A percentile compares a stretch with the other conserved stretches of the same genome.
Evolutionary conservation across 1,140 invertebrate genomes (phyloP).

Genomic region (Teleopsis dalmanni): DNA sequence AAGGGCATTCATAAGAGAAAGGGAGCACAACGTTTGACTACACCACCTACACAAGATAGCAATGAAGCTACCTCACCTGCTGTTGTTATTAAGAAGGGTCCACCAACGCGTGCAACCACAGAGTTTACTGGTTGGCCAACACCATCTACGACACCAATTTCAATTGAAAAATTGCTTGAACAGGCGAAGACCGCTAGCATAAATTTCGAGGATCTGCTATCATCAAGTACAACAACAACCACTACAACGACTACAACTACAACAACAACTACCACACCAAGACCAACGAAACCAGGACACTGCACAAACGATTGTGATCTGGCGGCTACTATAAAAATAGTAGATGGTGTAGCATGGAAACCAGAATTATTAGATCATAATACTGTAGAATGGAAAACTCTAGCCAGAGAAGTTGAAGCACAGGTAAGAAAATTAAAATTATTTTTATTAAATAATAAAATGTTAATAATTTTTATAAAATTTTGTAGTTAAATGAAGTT

Average conservation of each 20-base stretch:
- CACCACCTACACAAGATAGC: conserved; percentile 44
- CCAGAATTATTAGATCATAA: conserved; percentile 78
- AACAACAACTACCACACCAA: conserved; percentile 63
- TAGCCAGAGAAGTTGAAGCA: conserved; percentile 69
- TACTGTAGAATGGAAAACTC: conserved; percentile 73
- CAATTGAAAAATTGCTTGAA: conserved; percentile 70
- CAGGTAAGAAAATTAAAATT: conserved; percentile 50
- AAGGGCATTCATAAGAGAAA: conserved; percentile 66
- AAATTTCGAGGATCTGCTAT: conserved; percentile 35
- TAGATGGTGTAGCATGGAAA: conserved; percentile 72
- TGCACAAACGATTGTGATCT: conserved; percentile 73
- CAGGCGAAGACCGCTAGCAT: conserved; percentile 57
- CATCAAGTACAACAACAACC: conserved; percentile 47
- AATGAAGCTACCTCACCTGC: conserved; percentile 45
- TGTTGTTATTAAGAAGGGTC: conserved; percentile 69
- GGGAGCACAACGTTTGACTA: conserved; percentile 53
- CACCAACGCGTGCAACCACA: conserved; percentile 74
- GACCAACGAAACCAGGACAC: conserved; percentile 70
- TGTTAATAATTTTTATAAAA: background rate
- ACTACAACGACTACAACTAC: conserved; percentile 68
- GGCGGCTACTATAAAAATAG: conserved; percentile 73
- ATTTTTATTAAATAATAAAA: background rate
- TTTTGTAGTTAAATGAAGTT: conserved; percentile 66
- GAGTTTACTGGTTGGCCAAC: conserved; percentile 86
- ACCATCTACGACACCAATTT: conserved; percentile 72